Evolutionary conservation across 2,888 invertebrate species (phyloP).

Genomic region (Copidosoma aretas): DNA sequence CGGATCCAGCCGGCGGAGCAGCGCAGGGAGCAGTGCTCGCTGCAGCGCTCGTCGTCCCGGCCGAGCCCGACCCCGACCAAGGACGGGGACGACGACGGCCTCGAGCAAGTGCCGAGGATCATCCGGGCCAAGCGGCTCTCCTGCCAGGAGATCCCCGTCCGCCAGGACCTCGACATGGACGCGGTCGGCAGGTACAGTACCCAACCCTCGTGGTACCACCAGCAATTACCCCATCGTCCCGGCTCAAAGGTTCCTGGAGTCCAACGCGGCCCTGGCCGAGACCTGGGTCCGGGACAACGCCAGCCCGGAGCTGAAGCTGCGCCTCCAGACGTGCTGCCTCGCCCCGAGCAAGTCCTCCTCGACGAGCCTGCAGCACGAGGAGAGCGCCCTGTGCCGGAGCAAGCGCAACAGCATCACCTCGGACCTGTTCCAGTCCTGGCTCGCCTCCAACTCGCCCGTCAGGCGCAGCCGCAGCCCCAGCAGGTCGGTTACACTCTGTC

Average conservation of each 20-base stretch:
- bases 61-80: slow-evolving; percentile 1
- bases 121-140: slow-evolving; percentile 51
- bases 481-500: slow-evolving; percentile 49
- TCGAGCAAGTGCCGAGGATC: slow-evolving; percentile 41
- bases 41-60: slow-evolving; percentile 30
- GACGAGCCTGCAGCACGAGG: slow-evolving; percentile 65
- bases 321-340: slow-evolving; percentile 63
- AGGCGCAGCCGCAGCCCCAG: slow-evolving; percentile 66
- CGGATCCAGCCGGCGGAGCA: slow-evolving; percentile 51
- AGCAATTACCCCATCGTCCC: slow-evolving; percentile 56
- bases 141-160: slow-evolving; percentile 55
- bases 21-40: slow-evolving; percentile 51
- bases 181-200: slow-evolving; percentile 58
- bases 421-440: slow-evolving; percentile 85
- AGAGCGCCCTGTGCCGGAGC: slow-evolving; percentile 51
- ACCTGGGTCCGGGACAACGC: slow-evolving; percentile 81
- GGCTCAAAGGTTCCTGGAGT: slow-evolving; percentile 64
- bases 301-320: slow-evolving; percentile 70
- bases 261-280: slow-evolving; percentile 75
- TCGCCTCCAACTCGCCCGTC: slow-evolving; percentile 76
- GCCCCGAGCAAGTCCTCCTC: slow-evolving; percentile 49
- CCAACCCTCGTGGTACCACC: too few relatives aligned
- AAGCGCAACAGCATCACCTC: slow-evolving; percentile 78
- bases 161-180: slow-evolving; percentile 56
- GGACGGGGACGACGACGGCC: slow-evolving; percentile 19